phyloP scores from a whole-genome alignment of 2,797 vertebrate species.

The Phoxinus dragarum region DNA sequence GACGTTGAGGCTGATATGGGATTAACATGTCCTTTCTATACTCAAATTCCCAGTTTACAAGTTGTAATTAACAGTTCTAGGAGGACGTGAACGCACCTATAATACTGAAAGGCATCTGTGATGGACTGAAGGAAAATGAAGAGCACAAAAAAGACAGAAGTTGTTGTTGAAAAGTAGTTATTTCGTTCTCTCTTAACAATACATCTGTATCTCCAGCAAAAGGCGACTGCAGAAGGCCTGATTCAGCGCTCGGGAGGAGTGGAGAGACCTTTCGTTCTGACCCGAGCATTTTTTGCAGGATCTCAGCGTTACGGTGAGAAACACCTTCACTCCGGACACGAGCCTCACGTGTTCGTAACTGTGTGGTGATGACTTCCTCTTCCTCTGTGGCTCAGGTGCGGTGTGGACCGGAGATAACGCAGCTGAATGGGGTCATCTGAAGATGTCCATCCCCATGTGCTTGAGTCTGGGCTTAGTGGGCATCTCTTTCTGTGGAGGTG shows the following conservation, averaged over 20 bases:
- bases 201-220: slow-evolving; percentile 78
- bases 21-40: no score
- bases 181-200: not conserved
- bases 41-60: no score
- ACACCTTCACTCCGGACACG: not conserved
- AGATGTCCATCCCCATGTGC: slow-evolving; percentile 93
- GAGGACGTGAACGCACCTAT: not conserved
- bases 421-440: slow-evolving; percentile 93
- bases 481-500: slow-evolving; percentile 92
- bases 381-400: slow-evolving; percentile 77
- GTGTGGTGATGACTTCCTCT: not conserved
- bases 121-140: not conserved
- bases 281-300: slow-evolving; percentile 90
- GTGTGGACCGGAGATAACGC: slow-evolving; percentile 95
- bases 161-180: not conserved
- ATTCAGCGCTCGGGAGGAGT: slow-evolving; percentile 85
- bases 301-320: slow-evolving; percentile 90
- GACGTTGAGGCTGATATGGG: no score
- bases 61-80: no score
- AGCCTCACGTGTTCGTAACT: not conserved
- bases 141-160: not conserved
- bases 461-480: slow-evolving; percentile 88
- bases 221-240: slow-evolving; percentile 87
- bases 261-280: slow-evolving; percentile 89
- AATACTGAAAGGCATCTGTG: not conserved